These are phyloP conservation scores for Babylonia areolata DNA, from an alignment of 1,140 invertebrate species.

Conservation along the genomic window DNA sequence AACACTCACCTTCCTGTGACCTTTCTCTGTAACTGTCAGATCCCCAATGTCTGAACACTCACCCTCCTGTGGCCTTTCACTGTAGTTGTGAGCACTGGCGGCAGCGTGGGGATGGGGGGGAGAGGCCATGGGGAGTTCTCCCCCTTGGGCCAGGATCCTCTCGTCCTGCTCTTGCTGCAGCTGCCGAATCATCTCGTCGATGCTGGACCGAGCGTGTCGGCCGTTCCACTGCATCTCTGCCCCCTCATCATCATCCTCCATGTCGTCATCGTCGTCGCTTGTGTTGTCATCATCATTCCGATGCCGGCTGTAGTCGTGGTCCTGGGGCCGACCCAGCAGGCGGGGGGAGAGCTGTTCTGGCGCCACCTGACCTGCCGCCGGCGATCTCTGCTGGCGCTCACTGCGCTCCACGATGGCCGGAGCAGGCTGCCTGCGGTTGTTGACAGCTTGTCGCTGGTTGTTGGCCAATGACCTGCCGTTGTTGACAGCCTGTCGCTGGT, in stretches of 20 bases:
- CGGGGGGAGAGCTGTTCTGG: not conserved
- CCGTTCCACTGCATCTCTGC: conserved; percentile 2
- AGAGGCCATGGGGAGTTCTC: conserved; percentile 47
- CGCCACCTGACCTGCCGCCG: not conserved
- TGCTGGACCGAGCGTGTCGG: conserved; percentile 79
- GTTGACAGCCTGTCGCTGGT: not conserved
- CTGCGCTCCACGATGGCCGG: not conserved
- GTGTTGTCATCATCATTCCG: not conserved
- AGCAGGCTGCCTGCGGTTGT: not conserved
- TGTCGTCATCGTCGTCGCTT: conserved; percentile 1
- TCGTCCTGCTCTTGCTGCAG: conserved; percentile 79
- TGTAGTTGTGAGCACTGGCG: not conserved
- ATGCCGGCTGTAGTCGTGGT: conserved; percentile 22
- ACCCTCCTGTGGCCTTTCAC: not conserved
- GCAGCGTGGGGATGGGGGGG: conserved; percentile 29
- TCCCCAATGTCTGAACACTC: too few relatives aligned
- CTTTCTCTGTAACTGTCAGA: too few relatives aligned
- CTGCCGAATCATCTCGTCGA: conserved; percentile 85
- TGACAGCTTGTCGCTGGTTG: not conserved
- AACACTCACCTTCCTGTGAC: too few relatives aligned
- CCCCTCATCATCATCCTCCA: conserved; percentile 45
- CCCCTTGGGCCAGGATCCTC: conserved; percentile 53
- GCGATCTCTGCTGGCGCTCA: not conserved
- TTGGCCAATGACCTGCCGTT: not conserved
- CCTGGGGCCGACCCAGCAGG: not conserved